Base-by-base conservation (phyloP, 2,113 vertebrate species). In the Cairina moschata region DNA sequence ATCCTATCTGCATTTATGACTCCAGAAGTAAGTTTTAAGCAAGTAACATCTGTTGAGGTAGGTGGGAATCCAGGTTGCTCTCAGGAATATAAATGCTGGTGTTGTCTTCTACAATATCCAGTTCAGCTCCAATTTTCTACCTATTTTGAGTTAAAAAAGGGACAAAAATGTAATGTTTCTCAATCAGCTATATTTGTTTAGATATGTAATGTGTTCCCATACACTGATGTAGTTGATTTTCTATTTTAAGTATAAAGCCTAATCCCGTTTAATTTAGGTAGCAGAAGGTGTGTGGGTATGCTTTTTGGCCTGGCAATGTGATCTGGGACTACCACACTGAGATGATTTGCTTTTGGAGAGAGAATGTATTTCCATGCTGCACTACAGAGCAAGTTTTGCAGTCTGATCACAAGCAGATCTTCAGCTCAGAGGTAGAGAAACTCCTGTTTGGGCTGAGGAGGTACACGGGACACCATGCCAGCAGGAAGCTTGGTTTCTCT, bases 251-350 rank as follows among this genome's bases (percentile, higher is more conserved):
- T 91, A 86, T 86, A 32, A 86, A 92, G 54, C 4, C 58, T 90
- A 62, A 50, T 63, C 11, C 7, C 17, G 17, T 56, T 91, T 91
- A 23, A 48, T 77, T 95, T 73, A n/a, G 67, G 28, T 71, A 77
- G 83, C 68, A 94, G 65, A 91, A 92, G 46, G 76, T 86, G 40
- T 81, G 87, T 83, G 89, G 68, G 76, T 94, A 74, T 67, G 55
- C 31, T 2, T 86, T 91, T 80, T 80, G 88, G 88, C 76, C 86
- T 74, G 48, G 40, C 50, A 88, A 55, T 78, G 17, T 29, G 55
- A 91, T 77, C 68, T 74, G 31, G 16, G 55, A 63, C 68, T 90
- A 74, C 50, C 63, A 63, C 90, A 77, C 14, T 74, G 63, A 88
- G 59, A 73, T 69, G 1, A 65, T 46, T 72, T 79, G 32, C 83